Evolutionary conservation across 2,113 vertebrate genomes (phyloP).

Genomic region (Chaetops frenatus): DNA sequence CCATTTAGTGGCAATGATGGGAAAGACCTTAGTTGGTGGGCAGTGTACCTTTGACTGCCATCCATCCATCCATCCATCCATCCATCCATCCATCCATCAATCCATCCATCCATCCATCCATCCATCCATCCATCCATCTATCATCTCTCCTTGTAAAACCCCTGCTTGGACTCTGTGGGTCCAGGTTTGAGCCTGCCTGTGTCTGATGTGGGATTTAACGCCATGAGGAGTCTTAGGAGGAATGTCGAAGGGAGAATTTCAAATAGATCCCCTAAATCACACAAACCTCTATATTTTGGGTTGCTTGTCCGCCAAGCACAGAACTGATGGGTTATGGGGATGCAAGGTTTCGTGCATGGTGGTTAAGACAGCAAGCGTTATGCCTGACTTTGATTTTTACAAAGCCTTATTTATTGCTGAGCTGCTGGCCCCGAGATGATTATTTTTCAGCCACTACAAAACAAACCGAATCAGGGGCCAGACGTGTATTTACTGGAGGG

Average conservation of each 20-base stretch:
- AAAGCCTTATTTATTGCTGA: neutral
- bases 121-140: neutral
- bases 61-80: neutral
- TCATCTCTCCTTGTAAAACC: neutral
- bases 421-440: neutral
- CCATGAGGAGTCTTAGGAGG: neutral
- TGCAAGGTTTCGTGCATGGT: neutral
- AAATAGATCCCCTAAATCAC: neutral
- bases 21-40: neutral
- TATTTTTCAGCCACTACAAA: constrained; percentile 58
- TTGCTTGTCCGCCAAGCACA: neutral
- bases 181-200: neutral
- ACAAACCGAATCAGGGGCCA: constrained; percentile 30
- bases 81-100: neutral
- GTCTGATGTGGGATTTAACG: neutral
- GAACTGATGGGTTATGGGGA: neutral
- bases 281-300: neutral
- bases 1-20: neutral
- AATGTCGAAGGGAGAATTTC: neutral
- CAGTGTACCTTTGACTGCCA: neutral
- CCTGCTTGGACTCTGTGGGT: neutral
- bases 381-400: neutral
- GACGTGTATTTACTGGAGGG: constrained; percentile 37
- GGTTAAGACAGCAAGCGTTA: neutral
- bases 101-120: neutral